Evolutionary conservation across 2,797 vertebrate genomes (phyloP).

Genomic region (Eidolon dupreanum): DNA sequence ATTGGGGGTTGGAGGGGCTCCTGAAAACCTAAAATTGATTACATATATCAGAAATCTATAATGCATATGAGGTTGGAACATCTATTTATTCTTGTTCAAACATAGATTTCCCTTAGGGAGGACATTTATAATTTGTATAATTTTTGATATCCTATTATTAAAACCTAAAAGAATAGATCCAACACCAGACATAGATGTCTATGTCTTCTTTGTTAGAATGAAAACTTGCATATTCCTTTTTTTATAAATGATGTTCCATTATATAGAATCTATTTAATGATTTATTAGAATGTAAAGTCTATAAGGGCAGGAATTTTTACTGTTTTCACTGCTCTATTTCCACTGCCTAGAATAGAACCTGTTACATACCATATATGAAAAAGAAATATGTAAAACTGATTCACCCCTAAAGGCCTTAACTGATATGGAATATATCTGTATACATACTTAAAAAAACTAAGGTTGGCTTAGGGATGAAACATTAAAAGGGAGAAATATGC

Average conservation of each 20-base stretch:
- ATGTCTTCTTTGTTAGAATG: neutral
- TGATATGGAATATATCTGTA: neutral
- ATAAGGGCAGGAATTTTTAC: neutral
- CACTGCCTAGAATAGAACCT: neutral
- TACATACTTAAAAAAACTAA: neutral
- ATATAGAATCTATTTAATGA: neutral
- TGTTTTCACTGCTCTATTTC: neutral
- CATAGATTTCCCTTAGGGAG: neutral
- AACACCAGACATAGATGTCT: neutral
- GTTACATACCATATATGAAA: neutral
- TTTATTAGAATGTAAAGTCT: neutral
- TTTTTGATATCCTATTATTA: neutral
- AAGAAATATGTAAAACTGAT: neutral
- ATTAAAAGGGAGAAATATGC: neutral
- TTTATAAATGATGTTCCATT: neutral
- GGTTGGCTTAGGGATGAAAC: neutral
- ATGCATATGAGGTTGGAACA: neutral
- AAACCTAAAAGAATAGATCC: neutral
- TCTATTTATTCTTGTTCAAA: constrained; percentile 1
- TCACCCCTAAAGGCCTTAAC: neutral
- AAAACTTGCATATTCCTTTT: neutral
- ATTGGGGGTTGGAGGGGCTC: neutral
- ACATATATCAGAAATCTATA: neutral
- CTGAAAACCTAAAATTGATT: neutral
- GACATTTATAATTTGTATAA: neutral